These are phyloP conservation scores for Lepidostoma basale DNA, from an alignment of 1,140 invertebrate species.

Conservation along the genomic window DNA sequence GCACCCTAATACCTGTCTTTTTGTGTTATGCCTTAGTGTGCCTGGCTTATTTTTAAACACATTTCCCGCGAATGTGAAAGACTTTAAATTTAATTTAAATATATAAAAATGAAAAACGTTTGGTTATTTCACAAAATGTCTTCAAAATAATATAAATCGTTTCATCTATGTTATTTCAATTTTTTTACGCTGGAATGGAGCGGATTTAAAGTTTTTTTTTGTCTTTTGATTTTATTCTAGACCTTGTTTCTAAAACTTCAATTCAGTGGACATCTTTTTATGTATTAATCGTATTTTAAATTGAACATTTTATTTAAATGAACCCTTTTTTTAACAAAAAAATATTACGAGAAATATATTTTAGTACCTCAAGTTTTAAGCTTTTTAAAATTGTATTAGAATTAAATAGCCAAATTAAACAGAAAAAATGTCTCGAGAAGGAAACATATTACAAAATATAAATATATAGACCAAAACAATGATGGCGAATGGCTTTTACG, in stretches of 20 bases:
- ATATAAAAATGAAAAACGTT: not conserved
- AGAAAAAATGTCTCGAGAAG: too few species aligned
- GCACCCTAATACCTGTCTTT: slow-evolving; percentile 22
- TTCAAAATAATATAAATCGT: not conserved
- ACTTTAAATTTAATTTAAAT: not conserved
- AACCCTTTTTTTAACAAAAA: too few species aligned
- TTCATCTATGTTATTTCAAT: not conserved
- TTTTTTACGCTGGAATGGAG: not conserved
- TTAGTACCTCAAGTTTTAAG: too few species aligned
- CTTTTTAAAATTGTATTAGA: too few species aligned
- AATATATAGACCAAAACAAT: too few species aligned
- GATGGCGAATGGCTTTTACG: too few species aligned
- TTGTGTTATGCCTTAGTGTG: not conserved
- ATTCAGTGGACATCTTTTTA: not conserved
- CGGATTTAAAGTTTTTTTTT: not conserved
- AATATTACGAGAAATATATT: too few species aligned
- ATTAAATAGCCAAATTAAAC: too few species aligned
- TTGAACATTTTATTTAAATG: too few species aligned
- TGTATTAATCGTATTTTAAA: not conserved
- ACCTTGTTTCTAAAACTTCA: not conserved
- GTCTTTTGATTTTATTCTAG: not conserved
- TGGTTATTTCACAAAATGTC: not conserved
- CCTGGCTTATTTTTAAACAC: not conserved
- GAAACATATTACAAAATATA: too few species aligned
- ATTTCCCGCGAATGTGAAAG: not conserved